Percentiles rank a stretch among this genome's conserved stretches.
phyloP scores from a whole-genome alignment of 53 echinoderm and acorn worm genomes.

The Echinarachnius parma region DNA sequence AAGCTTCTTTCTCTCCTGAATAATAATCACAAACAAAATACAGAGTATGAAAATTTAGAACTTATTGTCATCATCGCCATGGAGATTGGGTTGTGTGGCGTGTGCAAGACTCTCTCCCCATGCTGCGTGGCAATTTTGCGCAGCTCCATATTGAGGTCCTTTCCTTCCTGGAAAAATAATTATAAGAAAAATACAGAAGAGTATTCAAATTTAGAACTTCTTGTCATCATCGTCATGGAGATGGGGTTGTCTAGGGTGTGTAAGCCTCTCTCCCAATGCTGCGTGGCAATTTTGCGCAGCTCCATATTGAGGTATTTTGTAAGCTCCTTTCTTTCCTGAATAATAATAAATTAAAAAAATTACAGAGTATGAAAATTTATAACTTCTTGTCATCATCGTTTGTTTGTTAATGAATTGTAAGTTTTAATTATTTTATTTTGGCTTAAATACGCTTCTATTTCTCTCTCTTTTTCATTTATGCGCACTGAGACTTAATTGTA shows the following conservation, averaged over 20 bases:
- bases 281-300: constrained; percentile 58
- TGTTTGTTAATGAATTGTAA: too few relatives aligned
- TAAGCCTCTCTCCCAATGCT: constrained; percentile 70
- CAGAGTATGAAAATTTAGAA: too few relatives aligned
- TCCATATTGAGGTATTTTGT: constrained; percentile 57
- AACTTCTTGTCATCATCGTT: too few relatives aligned
- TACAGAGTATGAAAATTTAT: too few relatives aligned
- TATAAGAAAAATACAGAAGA: too few relatives aligned
- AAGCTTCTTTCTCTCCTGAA: constrained; percentile 71
- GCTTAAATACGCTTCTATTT: too few relatives aligned
- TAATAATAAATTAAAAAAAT: too few relatives aligned
- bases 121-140: constrained; percentile 60
- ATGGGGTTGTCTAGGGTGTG: constrained; percentile 84
- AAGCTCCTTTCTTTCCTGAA: constrained; percentile 71
- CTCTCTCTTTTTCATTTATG: too few relatives aligned
- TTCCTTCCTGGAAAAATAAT: constrained; percentile 40
- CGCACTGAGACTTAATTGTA: too few relatives aligned
- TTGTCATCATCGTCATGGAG: constrained; percentile 98
- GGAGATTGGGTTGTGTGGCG: constrained; percentile 92
- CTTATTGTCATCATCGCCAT: constrained; percentile 99
- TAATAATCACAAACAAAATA: too few relatives aligned
- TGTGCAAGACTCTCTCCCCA: constrained; percentile 69
- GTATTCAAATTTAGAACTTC: too few relatives aligned
- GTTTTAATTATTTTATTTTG: too few relatives aligned
- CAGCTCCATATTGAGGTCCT: constrained; percentile 69